Percentiles rank a stretch among this genome's conserved stretches.
These are phyloP conservation scores for Nyleta sp. DNA, from an alignment of 2,888 invertebrate species.

Conservation along the genomic window DNA sequence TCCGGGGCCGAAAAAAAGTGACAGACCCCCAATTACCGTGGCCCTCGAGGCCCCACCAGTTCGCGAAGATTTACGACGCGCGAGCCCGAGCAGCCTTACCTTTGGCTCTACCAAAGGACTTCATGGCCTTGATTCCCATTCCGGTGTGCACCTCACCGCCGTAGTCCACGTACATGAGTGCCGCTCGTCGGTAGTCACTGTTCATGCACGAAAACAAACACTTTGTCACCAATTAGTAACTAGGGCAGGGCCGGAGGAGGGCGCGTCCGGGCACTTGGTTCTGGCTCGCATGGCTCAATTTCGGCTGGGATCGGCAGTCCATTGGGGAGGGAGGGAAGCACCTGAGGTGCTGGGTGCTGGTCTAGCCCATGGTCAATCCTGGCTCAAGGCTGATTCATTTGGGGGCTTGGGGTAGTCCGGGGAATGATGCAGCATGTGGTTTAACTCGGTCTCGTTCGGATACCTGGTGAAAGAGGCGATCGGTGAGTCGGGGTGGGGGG, in stretches of 20 bases:
- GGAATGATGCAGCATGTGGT: too few species aligned
- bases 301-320: too few species aligned
- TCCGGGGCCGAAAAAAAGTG: conserved; percentile 11
- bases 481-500: too few species aligned
- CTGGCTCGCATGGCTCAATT: neutral
- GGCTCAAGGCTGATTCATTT: too few species aligned
- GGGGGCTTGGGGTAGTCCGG: too few species aligned
- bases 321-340: too few species aligned
- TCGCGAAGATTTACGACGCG: conserved; percentile 35
- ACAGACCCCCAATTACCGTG: conserved; percentile 17
- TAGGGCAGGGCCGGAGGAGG: neutral
- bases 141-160: conserved; percentile 84
- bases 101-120: conserved; percentile 93
- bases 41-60: conserved; percentile 19
- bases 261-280: conserved; percentile 6
- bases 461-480: too few species aligned
- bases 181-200: conserved; percentile 52
- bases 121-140: conserved; percentile 95
- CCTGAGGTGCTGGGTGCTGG: too few species aligned
- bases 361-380: too few species aligned
- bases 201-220: conserved; percentile 55
- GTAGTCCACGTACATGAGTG: conserved; percentile 85
- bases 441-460: too few species aligned
- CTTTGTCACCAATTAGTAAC: conserved; percentile 48
- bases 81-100: conserved; percentile 83